Evolutionary conservation across 2,113 vertebrate genomes (phyloP), one percentile per base, ranked within the genome.

Genomic region (Zingel zingel): DNA sequence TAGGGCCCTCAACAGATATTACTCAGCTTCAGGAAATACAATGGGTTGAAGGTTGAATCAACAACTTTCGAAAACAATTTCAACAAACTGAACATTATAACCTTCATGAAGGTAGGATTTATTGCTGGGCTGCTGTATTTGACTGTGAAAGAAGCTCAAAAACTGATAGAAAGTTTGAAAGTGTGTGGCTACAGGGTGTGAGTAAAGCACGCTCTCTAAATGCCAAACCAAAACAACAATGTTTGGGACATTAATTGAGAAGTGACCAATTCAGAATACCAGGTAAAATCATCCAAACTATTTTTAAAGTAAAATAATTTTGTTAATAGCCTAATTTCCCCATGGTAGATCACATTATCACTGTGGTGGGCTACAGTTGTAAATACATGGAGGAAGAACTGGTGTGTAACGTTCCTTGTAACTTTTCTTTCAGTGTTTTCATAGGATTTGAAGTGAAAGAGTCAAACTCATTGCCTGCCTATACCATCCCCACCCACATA

Each of bases 401-500:
- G 58, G 19, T 47, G 25, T 33, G 43, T 1, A 51, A 19, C 2
- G 59, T 30, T 66, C 12, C 23, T 66, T 54, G n/a, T 5, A 62
- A 63, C 47, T 18, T 36, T 36, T 48, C 18, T n/a, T 25, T 70
- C 33, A 70, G 30, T 50, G 36, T 19, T 39, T 47, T 47, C n/a
- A 5, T 53, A 48, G 23, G 19, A 23, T 33, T 47, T 47, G 2
- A 59, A 30, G 25, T 45, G 14, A 56, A 54, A 39, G 12, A 56
- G 39, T 69, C 51, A 69, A 57, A 58, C 11, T 27, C 23, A 63
- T 19, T 2, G 45, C 6, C 56, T 48, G 30, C 53, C n/a, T 47
- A 14, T 5, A 62, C 33, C n/a, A 50, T 68, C 62, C 54, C 6
- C 67, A 53, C 74, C 54, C 61, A 63, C 50, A 64, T 9, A 47